phyloP scores from a whole-genome alignment of 2,113 vertebrate genomes.

The Meles meles region DNA sequence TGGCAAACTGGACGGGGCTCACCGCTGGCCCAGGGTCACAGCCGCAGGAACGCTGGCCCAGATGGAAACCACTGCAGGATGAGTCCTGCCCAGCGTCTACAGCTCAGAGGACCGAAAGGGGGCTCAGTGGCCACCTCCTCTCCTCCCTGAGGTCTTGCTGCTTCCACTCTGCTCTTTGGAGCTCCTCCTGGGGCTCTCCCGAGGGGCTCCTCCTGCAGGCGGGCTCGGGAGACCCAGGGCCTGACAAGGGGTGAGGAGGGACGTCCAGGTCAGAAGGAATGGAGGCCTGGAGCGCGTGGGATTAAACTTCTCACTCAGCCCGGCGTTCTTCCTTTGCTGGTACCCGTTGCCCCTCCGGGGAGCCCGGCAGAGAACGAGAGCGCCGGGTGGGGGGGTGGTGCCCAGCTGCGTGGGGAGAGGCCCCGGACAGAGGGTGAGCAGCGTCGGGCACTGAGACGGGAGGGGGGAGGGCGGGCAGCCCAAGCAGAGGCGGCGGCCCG shows the following conservation, averaged over 20 bases:
- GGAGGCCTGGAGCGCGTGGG: neutral
- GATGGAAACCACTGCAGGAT: neutral
- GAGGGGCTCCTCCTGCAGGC: neutral
- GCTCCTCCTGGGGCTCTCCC: neutral
- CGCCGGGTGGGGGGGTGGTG: neutral
- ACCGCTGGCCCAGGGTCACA: neutral
- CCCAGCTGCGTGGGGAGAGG: neutral
- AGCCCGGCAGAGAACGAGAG: neutral
- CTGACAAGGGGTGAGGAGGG: neutral
- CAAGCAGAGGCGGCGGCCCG: accelerated
- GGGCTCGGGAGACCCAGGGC: neutral
- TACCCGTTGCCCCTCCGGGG: neutral
- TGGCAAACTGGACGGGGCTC: neutral
- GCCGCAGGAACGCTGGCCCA: neutral
- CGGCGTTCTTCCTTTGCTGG: neutral
- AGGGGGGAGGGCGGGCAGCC: neutral
- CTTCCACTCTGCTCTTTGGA: neutral
- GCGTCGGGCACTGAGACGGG: accelerated
- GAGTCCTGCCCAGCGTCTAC: no score
- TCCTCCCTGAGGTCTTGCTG: neutral
- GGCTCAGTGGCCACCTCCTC: neutral
- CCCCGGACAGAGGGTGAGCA: neutral
- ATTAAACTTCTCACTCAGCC: neutral
- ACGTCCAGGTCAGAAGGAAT: neutral
- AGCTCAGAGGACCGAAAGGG: neutral